Conservation (phyloP, 2,888 invertebrate genomes). For the Epinotia bilunana region DNA sequence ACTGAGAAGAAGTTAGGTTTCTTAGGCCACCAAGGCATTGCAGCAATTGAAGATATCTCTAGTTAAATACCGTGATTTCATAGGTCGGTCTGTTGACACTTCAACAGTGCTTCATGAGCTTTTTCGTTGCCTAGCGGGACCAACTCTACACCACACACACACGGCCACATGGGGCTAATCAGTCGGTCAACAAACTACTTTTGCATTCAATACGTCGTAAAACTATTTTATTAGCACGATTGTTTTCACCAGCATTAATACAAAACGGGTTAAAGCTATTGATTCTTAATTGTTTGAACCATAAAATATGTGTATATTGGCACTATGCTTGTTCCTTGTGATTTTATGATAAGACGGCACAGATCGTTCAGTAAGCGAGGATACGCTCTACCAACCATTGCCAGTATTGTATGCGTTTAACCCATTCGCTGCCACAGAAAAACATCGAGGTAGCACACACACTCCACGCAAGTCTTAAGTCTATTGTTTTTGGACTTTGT, state of each 20-base stretch:
- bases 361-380: neutral
- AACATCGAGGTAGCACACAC: too few species aligned
- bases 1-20: too few species aligned
- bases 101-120: neutral
- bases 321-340: neutral
- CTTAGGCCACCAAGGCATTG: too few species aligned
- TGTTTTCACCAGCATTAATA: constrained; percentile 8
- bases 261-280: constrained; percentile 11
- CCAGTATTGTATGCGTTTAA: too few species aligned
- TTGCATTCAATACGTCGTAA: constrained; percentile 22
- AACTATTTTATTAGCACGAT: constrained; percentile 20
- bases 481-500: too few species aligned
- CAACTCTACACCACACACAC: neutral
- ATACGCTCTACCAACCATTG: neutral
- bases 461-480: too few species aligned
- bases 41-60: neutral
- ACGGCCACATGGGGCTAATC: constrained; percentile 13
- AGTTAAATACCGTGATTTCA: neutral
- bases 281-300: constrained; percentile 17
- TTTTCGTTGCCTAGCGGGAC: neutral
- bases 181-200: constrained; percentile 5
- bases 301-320: neutral
- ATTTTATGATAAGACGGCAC: neutral
- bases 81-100: neutral
- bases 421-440: too few species aligned